Base-by-base conservation (phyloP, 2,797 vertebrate species). In the Xerus rutilus region DNA sequence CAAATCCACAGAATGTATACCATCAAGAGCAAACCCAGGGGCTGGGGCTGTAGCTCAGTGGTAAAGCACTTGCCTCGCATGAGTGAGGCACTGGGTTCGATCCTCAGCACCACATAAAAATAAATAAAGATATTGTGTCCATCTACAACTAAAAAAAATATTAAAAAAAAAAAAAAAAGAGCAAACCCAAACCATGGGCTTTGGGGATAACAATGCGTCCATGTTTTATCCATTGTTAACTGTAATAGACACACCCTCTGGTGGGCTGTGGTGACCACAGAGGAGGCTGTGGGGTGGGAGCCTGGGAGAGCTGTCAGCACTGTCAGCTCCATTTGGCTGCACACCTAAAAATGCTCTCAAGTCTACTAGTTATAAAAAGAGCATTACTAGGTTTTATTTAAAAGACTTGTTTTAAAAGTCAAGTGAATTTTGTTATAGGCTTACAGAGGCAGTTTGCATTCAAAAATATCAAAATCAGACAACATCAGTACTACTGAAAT, bases 331-430 rank as follows among this genome's bases (percentile, higher is more conserved):
- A 62, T 39, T 73, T 89, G 84, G 85, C 69, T 82, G 17, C 62
- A 32, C 81, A 72, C 28, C 32, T 47, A 84, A 92, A 89, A 92
- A 30, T 62, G 45, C n/a, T 86, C 17, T 47, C 62, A 87, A 52
- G 62, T 28, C 35, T 45, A 59, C 8, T 49, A 67, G 54, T 52
- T 81, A 25, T 13, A 49, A 83, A 91, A 84, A 35, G 12, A 57
- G n/a, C 18, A 91, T 67, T 88, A 88, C 74, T 73, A 81, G 74
- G 54, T 69, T 95, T 59, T 45, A 86, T 23, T 83, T 89, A 32
- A 96, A 67, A 93, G 74, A 83, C 15, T 70, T 87, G 17, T 83
- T 92, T 90, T 39, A 77, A 45, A 97, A 65, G 52, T 52, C 30
- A 92, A 87, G 74, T 67, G n/a, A 89, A 90, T 74, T 77, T 20